A percentile compares a stretch with the other conserved stretches of the same genome.
These are phyloP conservation scores for Fundulus diaphanus DNA, from an alignment of 2,797 vertebrate genomes.

Conservation along the genomic window DNA sequence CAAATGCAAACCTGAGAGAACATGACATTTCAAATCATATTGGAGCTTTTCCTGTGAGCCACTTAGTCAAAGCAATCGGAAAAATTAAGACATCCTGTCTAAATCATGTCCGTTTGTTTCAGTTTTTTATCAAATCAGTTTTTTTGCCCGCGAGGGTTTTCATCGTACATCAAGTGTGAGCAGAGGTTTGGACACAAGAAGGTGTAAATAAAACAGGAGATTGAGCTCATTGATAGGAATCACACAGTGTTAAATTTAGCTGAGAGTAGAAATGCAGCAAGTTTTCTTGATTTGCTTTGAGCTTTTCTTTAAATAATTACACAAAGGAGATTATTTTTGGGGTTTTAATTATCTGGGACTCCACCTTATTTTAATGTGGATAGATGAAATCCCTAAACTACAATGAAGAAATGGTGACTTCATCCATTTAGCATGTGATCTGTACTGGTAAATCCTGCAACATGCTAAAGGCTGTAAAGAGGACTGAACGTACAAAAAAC, in stretches of 20 bases:
- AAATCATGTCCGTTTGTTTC: not conserved
- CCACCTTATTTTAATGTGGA: too few species aligned
- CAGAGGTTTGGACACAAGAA: not conserved
- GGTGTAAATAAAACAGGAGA: not conserved
- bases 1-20: too few species aligned
- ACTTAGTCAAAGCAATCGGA: too few species aligned
- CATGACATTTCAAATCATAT: too few species aligned
- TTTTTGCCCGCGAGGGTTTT: not conserved
- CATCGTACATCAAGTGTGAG: not conserved
- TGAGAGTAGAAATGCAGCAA: not conserved
- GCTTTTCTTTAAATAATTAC: not conserved
- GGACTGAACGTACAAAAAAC: not conserved
- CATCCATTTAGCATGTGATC: not conserved
- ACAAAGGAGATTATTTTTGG: not conserved
- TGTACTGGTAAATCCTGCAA: not conserved
- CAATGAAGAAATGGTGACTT: not conserved
- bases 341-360: not conserved
- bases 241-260: not conserved
- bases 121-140: not conserved
- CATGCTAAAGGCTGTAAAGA: not conserved
- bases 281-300: not conserved
- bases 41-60: too few species aligned
- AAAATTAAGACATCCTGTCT: too few species aligned
- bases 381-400: not conserved
- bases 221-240: not conserved